phyloP scores from a whole-genome alignment of 2,113 vertebrate genomes.

The Uria aalge region DNA sequence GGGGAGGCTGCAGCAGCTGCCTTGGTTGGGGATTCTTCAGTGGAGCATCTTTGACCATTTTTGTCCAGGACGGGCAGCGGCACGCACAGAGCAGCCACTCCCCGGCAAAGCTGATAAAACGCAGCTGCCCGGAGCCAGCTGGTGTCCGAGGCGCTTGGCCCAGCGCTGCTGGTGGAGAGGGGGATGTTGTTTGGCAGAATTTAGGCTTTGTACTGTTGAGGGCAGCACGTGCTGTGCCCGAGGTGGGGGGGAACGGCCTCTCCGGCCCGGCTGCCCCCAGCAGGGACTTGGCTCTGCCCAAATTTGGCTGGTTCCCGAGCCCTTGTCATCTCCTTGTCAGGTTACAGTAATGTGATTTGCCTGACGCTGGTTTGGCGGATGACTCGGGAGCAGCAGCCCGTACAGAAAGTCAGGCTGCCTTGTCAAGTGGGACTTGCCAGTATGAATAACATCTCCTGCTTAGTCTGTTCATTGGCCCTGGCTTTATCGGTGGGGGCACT shows the following conservation, averaged over 20 bases:
- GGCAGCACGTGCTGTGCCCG: background rate
- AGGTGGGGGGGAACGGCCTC: accelerated
- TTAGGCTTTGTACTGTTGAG: background rate
- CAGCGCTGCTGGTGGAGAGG: accelerated
- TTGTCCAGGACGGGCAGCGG: background rate
- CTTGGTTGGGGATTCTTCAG: background rate
- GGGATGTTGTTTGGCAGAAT: background rate
- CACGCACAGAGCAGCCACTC: background rate
- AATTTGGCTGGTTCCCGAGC: background rate
- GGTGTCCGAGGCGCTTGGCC: background rate
- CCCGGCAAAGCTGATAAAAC: background rate
- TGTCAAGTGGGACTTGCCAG: background rate
- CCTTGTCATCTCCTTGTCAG: background rate
- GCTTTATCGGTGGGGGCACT: background rate
- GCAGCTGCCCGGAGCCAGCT: background rate
- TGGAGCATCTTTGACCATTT: background rate
- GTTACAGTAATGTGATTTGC: background rate
- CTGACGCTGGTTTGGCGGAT: background rate
- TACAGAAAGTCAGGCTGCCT: background rate
- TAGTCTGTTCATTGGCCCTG: background rate
- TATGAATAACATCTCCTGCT: background rate
- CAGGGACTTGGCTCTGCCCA: background rate
- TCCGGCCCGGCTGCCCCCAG: background rate
- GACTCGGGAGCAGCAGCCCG: background rate
- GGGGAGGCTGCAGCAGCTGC: background rate